A percentile compares a stretch with the other conserved stretches of the same genome.
phyloP scores from a whole-genome alignment of 2,797 vertebrate species.

The Hippopotamyrus pictus region DNA sequence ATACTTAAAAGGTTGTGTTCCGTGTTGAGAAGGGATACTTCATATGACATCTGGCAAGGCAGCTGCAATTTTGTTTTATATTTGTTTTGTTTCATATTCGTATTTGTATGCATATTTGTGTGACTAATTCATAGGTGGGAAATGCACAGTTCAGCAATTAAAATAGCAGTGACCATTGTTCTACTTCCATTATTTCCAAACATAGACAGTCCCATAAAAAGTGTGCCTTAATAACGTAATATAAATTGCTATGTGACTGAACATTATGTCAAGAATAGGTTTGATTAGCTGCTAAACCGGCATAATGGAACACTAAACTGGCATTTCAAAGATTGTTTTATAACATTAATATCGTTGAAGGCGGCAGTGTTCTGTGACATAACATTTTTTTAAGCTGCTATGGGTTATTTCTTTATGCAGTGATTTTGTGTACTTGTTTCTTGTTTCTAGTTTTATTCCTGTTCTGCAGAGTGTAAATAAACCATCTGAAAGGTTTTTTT shows the following conservation, averaged over 20 bases:
- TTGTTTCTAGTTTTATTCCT: not conserved
- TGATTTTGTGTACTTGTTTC: no score
- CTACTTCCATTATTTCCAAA: no score
- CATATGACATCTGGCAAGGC: not conserved
- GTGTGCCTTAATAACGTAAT: no score
- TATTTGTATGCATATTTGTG: not conserved
- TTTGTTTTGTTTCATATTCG: not conserved
- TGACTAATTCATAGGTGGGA: not conserved
- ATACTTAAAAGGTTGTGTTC: not conserved
- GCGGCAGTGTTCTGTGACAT: no score
- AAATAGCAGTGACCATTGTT: not conserved
- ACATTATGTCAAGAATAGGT: no score
- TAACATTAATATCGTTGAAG: not conserved
- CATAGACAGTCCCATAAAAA: no score
- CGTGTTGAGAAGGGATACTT: not conserved
- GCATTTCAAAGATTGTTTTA: no score
- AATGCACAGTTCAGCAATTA: not conserved
- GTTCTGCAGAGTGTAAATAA: not conserved
- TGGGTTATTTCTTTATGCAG: no score
- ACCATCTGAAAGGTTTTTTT: not conserved
- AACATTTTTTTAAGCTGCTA: not conserved
- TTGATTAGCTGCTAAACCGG: no score
- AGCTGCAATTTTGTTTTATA: not conserved
- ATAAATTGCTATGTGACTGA: no score
- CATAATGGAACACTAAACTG: no score